phyloP scores from a whole-genome alignment of 2,888 invertebrate genomes.

The Poecilus cupreus region DNA sequence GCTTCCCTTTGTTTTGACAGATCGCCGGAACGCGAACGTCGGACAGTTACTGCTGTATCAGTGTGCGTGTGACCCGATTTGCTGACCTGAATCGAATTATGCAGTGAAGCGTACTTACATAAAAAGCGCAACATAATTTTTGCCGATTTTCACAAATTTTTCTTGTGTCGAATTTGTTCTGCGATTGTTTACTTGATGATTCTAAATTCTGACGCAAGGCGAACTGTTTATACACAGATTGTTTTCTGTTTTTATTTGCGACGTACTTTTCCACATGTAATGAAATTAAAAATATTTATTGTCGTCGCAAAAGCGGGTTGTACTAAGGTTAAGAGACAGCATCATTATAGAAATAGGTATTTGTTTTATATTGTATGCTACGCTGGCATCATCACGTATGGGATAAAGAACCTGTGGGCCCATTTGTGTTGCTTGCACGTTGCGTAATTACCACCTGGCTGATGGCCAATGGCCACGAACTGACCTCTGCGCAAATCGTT shows the following conservation, averaged over 20 bases:
- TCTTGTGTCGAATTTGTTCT: not conserved
- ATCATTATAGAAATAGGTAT: not conserved
- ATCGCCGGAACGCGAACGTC: not conserved
- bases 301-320: not conserved
- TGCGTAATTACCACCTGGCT: conserved; percentile 49
- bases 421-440: conserved; percentile 38
- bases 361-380: not conserved
- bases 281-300: not conserved
- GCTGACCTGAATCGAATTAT: conserved; percentile 7
- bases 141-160: not conserved
- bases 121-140: not conserved
- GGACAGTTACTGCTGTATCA: not conserved
- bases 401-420: conserved; percentile 33
- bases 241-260: conserved; percentile 51
- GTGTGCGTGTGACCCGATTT: conserved; percentile 6
- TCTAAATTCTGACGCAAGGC: conserved; percentile 52
- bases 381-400: conserved; percentile 25
- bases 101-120: not conserved
- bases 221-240: conserved; percentile 41
- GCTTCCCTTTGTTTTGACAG: conserved; percentile 11
- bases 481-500: conserved; percentile 37
- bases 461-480: conserved; percentile 38
- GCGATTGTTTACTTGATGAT: conserved; percentile 29
- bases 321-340: not conserved
- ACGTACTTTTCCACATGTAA: conserved; percentile 27